These are phyloP conservation scores for Drosophila quadrilineata DNA, from an alignment of 1,140 invertebrate genomes.

Conservation along the genomic window DNA sequence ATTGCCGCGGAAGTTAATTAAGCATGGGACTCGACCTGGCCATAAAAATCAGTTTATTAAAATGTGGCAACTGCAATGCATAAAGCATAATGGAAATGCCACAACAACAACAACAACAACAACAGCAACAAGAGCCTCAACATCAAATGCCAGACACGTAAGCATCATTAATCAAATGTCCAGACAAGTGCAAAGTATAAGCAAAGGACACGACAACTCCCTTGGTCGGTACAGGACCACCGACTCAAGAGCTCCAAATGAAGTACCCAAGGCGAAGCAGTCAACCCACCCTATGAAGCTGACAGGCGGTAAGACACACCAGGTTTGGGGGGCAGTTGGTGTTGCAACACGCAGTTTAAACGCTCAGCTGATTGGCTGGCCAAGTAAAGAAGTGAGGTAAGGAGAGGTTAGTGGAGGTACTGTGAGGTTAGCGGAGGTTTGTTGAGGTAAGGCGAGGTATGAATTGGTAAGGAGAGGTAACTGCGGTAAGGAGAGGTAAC, in stretches of 20 bases:
- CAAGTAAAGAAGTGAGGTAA: no score
- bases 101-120: constrained; percentile 32
- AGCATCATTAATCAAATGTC: constrained; percentile 80
- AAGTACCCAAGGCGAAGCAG: not conserved
- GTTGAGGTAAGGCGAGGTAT: no score
- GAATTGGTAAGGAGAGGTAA: no score
- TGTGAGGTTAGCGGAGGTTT: no score
- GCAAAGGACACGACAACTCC: constrained; percentile 33
- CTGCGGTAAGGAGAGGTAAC: no score
- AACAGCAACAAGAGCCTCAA: constrained; percentile 17
- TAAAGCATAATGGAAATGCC: constrained; percentile 64
- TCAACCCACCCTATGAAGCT: not conserved
- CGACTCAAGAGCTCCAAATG: not conserved
- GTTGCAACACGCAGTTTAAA: constrained; percentile 3
- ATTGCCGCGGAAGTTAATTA: constrained; percentile 25
- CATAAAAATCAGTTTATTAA: constrained; percentile 29
- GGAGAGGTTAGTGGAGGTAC: no score
- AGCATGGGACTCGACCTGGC: not conserved
- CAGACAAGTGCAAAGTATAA: constrained; percentile 76
- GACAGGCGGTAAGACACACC: no score
- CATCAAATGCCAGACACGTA: constrained; percentile 47
- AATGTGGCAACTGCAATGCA: constrained; percentile 57
- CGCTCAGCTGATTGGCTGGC: not conserved
- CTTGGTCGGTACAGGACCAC: not conserved
- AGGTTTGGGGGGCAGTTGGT: not conserved